Evolutionary conservation across 1,140 invertebrate species (phyloP), one percentile per base, ranked within the genome.

Genomic region (Thaumetopoea pityocampa): DNA sequence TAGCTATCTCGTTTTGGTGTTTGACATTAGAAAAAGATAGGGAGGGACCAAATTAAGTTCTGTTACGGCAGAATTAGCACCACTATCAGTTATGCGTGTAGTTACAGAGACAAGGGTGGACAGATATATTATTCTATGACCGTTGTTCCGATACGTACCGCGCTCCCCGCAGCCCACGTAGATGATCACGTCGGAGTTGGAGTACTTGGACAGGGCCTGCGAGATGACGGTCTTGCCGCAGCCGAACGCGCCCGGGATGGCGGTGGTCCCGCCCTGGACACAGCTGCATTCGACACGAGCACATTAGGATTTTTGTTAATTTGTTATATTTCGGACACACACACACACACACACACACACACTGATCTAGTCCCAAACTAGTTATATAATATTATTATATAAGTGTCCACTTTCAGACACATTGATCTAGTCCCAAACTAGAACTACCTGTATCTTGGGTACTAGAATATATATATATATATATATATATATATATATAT

Each of bases 191-290:
- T 99, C 98, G 44, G 97, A 99, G 88, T 99, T 99, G 64, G 97
- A 99, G 87, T 98, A 99, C 85, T 99, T 99, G 51, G 98, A 99
- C 37, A 99, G 86, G 4, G 98, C 96, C 87, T 99, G 97, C 1
- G 97, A 99, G 67, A 99, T 99, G 52, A 99, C 98, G 88, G 98
- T 99, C 90, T 99, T 99, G 55, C 98, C 98, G 86, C 98, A 99
- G 85, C 89, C 89, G 83, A 91, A 90, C 62, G 89, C 89, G 49
- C 98, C 98, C 29, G 98, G 98, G 86, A 99, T 99, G 49, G 98
- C 98, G 0, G 98, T 99, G 9, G 98, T 99, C 67, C 98, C 98
- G 61, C 98, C 98, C 87, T 99, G 97, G 4, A 99, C 97, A 82
- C 97, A 97, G 35, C 93, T 94, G 74, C 2, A 32, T n/a, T n/a